These are phyloP conservation scores for Campoletis sonorensis DNA, from an alignment of 1,140 invertebrate species.

Conservation along the genomic window DNA sequence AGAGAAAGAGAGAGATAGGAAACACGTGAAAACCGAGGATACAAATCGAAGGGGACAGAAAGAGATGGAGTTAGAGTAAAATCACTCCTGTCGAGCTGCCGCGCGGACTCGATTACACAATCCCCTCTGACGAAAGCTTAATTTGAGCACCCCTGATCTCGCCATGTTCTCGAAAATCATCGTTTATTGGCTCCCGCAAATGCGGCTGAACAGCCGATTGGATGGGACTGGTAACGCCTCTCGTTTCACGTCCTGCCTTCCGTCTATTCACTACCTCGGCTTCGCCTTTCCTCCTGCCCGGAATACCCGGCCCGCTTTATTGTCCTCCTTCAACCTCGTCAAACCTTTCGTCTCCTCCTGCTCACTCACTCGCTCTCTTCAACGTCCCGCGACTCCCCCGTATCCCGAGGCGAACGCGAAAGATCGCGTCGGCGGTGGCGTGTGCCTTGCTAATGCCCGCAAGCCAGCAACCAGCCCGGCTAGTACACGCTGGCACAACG, in stretches of 20 bases:
- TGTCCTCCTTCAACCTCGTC: not conserved
- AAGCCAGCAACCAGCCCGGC: constrained; percentile 47
- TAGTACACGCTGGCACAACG: constrained; percentile 71
- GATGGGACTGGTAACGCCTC: constrained; percentile 40
- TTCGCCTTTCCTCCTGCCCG: constrained; percentile 17
- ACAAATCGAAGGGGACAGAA: constrained; percentile 10
- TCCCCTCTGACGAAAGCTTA: constrained; percentile 13
- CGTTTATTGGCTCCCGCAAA: constrained; percentile 35
- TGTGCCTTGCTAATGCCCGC: constrained; percentile 32
- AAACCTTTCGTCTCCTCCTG: not conserved
- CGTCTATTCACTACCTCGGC: constrained; percentile 2
- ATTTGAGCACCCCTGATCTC: constrained; percentile 49
- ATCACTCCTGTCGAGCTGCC: constrained; percentile 34
- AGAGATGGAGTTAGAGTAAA: constrained; percentile 23
- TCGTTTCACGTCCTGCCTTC: constrained; percentile 32
- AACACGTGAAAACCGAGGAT: constrained; percentile 26
- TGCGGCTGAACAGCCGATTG: constrained; percentile 26
- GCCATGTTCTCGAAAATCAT: constrained; percentile 48
- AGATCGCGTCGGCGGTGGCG: constrained; percentile 30
- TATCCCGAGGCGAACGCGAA: constrained; percentile 6
- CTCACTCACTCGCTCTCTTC: not conserved
- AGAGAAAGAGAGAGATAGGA: not conserved
- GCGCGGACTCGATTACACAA: constrained; percentile 36
- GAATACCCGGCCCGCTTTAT: not conserved
- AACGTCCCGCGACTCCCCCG: constrained; percentile 30